Evolutionary conservation across 2,888 invertebrate species (phyloP).

Genomic region (Pachycephus smyrnensis): DNA sequence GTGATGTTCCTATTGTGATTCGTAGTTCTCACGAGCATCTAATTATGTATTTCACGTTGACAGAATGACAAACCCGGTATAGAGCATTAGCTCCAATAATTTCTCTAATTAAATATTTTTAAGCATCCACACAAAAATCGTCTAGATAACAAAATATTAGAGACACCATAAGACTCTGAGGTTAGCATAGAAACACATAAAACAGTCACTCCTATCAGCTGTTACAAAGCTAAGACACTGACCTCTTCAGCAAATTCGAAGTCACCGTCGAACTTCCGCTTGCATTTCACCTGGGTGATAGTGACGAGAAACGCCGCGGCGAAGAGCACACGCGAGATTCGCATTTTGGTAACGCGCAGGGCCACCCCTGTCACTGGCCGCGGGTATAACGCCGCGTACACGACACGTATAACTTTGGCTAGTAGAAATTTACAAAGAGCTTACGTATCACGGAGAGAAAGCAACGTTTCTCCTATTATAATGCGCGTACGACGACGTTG

Average conservation of each 20-base stretch:
- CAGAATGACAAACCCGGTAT: not conserved
- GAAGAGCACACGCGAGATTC: slow-evolving; percentile 67
- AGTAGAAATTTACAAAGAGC: not conserved
- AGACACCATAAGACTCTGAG: not conserved
- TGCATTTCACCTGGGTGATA: slow-evolving; percentile 70
- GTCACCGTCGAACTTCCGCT: slow-evolving; percentile 82
- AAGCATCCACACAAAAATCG: not conserved
- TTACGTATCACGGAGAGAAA: not conserved
- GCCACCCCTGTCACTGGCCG: not conserved
- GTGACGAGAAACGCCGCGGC: slow-evolving; percentile 63
- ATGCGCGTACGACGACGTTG: not conserved
- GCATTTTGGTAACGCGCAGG: slow-evolving; percentile 51
- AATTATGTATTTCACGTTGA: not conserved
- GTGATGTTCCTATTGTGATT: not conserved
- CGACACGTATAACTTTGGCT: not conserved
- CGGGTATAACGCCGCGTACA: not conserved
- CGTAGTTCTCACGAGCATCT: not conserved
- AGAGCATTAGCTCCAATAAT: not conserved
- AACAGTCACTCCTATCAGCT: not conserved
- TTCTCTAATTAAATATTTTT: not conserved
- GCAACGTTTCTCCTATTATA: not conserved
- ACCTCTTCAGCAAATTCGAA: slow-evolving; percentile 86
- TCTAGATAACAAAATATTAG: not conserved
- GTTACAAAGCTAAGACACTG: slow-evolving; percentile 49
- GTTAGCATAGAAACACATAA: not conserved